Conservation (phyloP, 2,113 vertebrate species). For the Ammodytes dubius region DNA sequence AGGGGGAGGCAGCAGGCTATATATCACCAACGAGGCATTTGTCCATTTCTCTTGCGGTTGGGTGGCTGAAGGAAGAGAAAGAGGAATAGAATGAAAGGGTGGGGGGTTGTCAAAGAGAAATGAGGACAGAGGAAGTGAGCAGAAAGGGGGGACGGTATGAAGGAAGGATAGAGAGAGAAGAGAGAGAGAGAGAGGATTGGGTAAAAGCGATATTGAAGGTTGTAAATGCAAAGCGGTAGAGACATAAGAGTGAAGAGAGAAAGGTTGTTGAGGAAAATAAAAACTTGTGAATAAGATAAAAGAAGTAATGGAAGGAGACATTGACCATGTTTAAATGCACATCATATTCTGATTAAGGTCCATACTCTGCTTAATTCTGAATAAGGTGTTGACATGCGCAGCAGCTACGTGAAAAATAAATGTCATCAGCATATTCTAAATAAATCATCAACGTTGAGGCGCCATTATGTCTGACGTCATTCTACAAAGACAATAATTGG, state of each 20-base stretch:
- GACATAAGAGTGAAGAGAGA: background rate
- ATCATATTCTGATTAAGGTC: no score
- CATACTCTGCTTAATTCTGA: no score
- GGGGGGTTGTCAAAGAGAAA: constrained; percentile 35
- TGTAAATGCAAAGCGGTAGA: background rate
- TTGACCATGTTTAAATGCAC: no score
- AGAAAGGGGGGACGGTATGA: background rate
- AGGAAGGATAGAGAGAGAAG: background rate
- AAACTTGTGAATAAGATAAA: background rate
- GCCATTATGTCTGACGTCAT: no score
- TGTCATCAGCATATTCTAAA: no score
- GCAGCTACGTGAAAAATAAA: no score
- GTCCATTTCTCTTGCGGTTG: constrained; percentile 58
- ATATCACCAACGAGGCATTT: constrained; percentile 52
- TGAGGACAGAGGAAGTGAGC: constrained; percentile 32
- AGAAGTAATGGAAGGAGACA: background rate
- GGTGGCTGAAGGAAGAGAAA: constrained; percentile 40
- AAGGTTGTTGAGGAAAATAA: background rate
- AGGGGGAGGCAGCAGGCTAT: constrained; percentile 43
- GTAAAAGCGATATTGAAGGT: background rate
- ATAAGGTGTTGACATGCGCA: no score
- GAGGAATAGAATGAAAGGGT: constrained; percentile 11
- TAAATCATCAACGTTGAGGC: no score
- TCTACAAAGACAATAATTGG: no score
- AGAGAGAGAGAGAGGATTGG: background rate